Conservation (phyloP, 2,888 invertebrate species). For the Lacanobia wlatinum region DNA sequence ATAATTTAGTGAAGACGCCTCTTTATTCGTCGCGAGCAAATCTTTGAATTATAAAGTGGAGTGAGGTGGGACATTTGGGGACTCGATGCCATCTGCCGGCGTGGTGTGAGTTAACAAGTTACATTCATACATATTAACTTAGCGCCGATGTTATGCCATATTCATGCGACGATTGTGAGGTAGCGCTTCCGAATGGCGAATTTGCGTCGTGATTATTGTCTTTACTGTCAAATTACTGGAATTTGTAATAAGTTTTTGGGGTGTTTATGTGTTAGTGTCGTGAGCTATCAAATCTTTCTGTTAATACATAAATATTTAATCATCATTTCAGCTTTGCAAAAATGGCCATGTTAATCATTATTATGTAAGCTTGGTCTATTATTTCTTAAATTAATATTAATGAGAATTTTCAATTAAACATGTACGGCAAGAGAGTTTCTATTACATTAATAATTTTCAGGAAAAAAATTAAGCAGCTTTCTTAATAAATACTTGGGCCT, state of each 20-base stretch:
- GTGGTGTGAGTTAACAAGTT: slow-evolving; percentile 81
- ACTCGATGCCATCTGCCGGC: slow-evolving; percentile 78
- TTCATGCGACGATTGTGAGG: slow-evolving; percentile 77
- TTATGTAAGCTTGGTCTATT: background rate
- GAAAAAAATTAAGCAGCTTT: background rate
- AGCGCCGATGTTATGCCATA: slow-evolving; percentile 80
- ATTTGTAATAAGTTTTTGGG: slow-evolving; percentile 16
- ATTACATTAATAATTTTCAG: background rate
- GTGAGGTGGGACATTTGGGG: slow-evolving; percentile 78
- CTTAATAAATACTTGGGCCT: slow-evolving; percentile 16
- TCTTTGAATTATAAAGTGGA: slow-evolving; percentile 88
- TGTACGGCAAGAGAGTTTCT: background rate
- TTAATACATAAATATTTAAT: background rate
- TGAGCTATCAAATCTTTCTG: background rate
- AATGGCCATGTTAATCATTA: slow-evolving; percentile 1
- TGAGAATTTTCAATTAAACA: slow-evolving; percentile 4
- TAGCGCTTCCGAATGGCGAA: slow-evolving; percentile 66
- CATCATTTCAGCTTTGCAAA: background rate
- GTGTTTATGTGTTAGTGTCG: background rate
- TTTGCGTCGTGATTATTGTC: slow-evolving; percentile 61
- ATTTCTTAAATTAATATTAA: slow-evolving; percentile 32
- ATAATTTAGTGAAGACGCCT: slow-evolving; percentile 83
- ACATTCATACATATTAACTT: slow-evolving; percentile 89
- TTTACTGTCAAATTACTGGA: slow-evolving; percentile 43
- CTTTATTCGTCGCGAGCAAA: slow-evolving; percentile 85